Evolutionary conservation across 2,797 vertebrate species (phyloP), one percentile per base, ranked within the genome.

Genomic region (Microcaecilia unicolor): DNA sequence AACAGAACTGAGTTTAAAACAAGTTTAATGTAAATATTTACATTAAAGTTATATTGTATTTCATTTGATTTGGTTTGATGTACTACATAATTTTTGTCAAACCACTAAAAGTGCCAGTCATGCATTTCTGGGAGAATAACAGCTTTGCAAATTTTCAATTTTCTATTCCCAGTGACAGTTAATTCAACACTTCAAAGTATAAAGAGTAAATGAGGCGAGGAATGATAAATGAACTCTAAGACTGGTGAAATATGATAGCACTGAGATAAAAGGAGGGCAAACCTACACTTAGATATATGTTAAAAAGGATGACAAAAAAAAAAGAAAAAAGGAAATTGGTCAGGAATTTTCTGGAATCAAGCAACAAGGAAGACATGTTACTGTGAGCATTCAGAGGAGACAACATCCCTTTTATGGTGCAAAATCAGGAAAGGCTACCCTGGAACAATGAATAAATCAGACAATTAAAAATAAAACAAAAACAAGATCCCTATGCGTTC

Each of bases 161-260:
- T 66, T 46, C 37, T 54, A 18, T 47, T 70, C 67, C 66, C 56
- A 65, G 50, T 66, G 78, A 72, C 61, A 84, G 74, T 82, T 85
- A 81, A 89, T 84, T 85, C 81, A 86, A 29, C 64, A 81, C 78
- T 85, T 88, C 70, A 77, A 84, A 83, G 78, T 75, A 83, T 58
- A 82, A 83, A 85, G 82, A 68, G 65, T 76, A 84, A 69, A 83
- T 52, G 65, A 85, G 81, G 80, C 76, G 68, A 67, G 74, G 69
- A 80, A 86, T 90, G 84, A 88, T 76, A 85, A 86, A 88, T 83
- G 77, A 80, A 64, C 64, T 78, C 75, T 70, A 40, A 58, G 72
- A 70, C 55, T 72, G 62, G 68, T 79, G 62, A 83, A 86, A 88
- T 75, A 84, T 78, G 77, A 79, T 65, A 73, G 69, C 70, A 74